Evolutionary conservation across 2,797 vertebrate genomes (phyloP), one percentile per base, ranked within the genome.

Genomic region (Pagetopsis macropterus): DNA sequence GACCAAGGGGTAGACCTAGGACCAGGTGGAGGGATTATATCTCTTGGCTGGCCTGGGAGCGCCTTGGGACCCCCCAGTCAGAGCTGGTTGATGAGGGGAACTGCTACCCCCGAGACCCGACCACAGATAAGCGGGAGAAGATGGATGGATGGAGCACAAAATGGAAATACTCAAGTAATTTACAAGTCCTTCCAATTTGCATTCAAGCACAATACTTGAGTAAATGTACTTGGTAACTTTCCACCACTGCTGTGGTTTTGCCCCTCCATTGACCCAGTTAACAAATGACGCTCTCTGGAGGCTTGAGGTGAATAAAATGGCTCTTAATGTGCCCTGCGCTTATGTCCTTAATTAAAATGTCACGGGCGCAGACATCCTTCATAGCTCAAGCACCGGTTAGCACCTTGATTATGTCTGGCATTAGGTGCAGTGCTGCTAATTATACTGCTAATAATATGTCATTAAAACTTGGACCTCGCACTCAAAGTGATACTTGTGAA

Each of bases 321-420:
- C 83, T 88, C 82, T 83, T 85, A 77, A 79, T 80, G 50, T 84
- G 59, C 66, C 80, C 70, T 60, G 65, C 83, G 82, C 83, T 79
- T 81, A 79, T 70, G 86, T 81, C 76, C 85, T 83, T 88, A 89
- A 91, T 91, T 91, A 90, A 90, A 88, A 81, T 79, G 87, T 81
- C 87, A 84, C 17, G 70, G 84, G 64, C 69, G 73, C 43, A 55
- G 69, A 75, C 78, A 89, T 88, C 80, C 73, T 62, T 88, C 85
- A 82, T 54, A 72, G 67, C 80, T 86, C 79, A 72, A 83, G 82
- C 68, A 61, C 76, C 65, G 5, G 57, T 86, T 84, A 72, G 77
- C 78, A 76, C 75, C 78, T 79, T 84, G 62, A 86, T 78, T 79
- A 78, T 66, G 79, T 72, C 83, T 72, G 31, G 31, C 65, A 66